Evolutionary conservation across 2,113 vertebrate species (phyloP), one percentile per base, ranked within the genome.

Genomic region (Psilopsiagon aymara): DNA sequence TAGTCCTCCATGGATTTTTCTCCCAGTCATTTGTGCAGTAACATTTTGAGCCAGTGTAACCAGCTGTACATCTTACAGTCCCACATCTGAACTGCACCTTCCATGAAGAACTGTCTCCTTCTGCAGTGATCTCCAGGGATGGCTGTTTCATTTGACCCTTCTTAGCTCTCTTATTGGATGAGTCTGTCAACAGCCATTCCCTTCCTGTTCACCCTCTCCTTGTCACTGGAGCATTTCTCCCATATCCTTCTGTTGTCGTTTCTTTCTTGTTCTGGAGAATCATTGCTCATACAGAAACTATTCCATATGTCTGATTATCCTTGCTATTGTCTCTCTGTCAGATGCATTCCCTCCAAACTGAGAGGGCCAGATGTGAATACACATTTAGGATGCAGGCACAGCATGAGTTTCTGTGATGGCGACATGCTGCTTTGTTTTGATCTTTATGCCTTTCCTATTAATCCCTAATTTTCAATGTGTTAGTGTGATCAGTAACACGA

Each of bases 221-320:
- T 82, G 28, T 44, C 62, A 70, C 49, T 49, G 29, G 31, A 39
- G 55, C 39, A 35, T 44, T 19, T 53, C 31, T 66, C 10, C 46
- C 12, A 3, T 23, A 55, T 8, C 25, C 46, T 29, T 44, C 37
- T 69, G 18, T 12, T 75, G 39, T 46, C 11, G 55, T 79, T 86
- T 39, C 55, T 64, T 83, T 88, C 80, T 27, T 66, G 68, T 4
- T 23, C 43, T 52, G 57, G 35, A 47, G 31, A 84, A 74, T 41
- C 86, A 19, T 15, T 73, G 64, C 60, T 73, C 20, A 9, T 24
- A 47, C 17, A 77, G 59, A 59, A 90, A 46, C 63, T 20, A 39
- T 43, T 68, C 57, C 35, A 20, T 52, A n/a, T 0, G 0, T 43
- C 51, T 3, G 0, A 35, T 43, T 59, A 27, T 52, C 74, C 47